Conservation (phyloP, 2,797 vertebrate species). For the Lagocephalus sceleratus region DNA sequence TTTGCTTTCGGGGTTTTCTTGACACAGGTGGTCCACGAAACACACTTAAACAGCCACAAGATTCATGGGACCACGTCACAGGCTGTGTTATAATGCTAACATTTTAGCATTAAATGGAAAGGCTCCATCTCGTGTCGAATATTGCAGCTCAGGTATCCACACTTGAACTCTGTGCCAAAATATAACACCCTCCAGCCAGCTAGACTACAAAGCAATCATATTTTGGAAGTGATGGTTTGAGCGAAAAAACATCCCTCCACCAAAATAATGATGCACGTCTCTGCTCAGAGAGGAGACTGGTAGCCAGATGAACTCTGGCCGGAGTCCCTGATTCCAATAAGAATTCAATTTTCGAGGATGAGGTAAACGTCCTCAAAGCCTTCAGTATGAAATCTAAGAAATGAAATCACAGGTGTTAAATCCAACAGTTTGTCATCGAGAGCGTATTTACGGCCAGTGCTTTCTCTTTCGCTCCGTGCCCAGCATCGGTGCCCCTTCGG, state of each 20-base stretch:
- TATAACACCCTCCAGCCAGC: conserved; percentile 3
- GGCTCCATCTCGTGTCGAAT: conserved; percentile 18
- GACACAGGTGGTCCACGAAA: conserved; percentile 14
- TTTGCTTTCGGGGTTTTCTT: conserved; percentile 20
- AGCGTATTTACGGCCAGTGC: neutral
- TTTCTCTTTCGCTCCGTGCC: too few relatives aligned
- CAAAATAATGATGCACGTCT: conserved; percentile 10
- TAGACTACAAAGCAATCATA: conserved; percentile 8
- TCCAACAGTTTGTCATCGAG: conserved; percentile 1
- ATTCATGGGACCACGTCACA: conserved; percentile 9
- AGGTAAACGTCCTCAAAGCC: conserved; percentile 16
- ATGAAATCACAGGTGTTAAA: conserved; percentile 12
- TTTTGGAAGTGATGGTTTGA: conserved; percentile 12
- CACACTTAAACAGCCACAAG: neutral
- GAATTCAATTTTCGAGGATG: conserved; percentile 8
- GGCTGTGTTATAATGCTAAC: conserved; percentile 8
- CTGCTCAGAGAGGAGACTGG: conserved; percentile 16
- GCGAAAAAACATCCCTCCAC: neutral
- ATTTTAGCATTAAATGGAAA: conserved; percentile 23
- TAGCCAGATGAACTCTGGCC: conserved; percentile 22
- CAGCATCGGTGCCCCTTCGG: too few relatives aligned
- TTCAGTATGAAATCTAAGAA: conserved; percentile 1
- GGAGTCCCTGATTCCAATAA: conserved; percentile 21
- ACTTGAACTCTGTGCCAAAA: conserved; percentile 3
- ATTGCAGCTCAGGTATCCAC: conserved; percentile 12